Conservation (phyloP, 2,797 vertebrate species). For the Myoxocephalus aenaeus region DNA sequence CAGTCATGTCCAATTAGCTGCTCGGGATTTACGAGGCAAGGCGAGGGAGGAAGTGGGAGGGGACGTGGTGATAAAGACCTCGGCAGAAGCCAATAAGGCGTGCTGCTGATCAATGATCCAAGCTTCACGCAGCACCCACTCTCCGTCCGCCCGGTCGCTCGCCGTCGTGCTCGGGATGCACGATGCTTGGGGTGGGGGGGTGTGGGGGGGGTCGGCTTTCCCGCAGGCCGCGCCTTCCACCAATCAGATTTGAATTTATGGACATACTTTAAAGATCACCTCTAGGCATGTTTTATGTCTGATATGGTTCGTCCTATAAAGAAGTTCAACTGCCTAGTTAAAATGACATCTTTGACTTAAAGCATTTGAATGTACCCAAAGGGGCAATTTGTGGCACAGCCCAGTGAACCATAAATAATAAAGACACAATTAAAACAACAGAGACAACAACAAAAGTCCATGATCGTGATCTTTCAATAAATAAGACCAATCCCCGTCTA, state of each 20-base stretch:
- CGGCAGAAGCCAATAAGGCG: conserved; percentile 77
- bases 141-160: conserved; percentile 31
- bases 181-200: neutral
- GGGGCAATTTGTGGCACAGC: neutral
- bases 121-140: conserved; percentile 51
- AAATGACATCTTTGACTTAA: neutral
- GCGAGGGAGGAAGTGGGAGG: conserved; percentile 73
- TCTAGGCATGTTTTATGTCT: conserved; percentile 11
- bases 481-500: neutral
- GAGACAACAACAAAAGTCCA: neutral
- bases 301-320: neutral
- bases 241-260: conserved; percentile 22
- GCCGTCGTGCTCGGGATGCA: neutral
- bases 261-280: conserved; percentile 7
- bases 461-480: neutral
- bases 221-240: conserved; percentile 1
- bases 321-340: neutral
- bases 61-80: conserved; percentile 78
- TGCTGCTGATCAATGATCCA: conserved; percentile 77
- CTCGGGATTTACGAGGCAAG: conserved; percentile 78
- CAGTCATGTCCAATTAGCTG: conserved; percentile 86
- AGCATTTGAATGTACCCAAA: neutral
- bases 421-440: neutral
- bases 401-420: neutral
- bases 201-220: neutral